These are phyloP conservation scores for Ramphastos sulfuratus DNA, from an alignment of 2,113 vertebrate genomes.

Conservation along the genomic window DNA sequence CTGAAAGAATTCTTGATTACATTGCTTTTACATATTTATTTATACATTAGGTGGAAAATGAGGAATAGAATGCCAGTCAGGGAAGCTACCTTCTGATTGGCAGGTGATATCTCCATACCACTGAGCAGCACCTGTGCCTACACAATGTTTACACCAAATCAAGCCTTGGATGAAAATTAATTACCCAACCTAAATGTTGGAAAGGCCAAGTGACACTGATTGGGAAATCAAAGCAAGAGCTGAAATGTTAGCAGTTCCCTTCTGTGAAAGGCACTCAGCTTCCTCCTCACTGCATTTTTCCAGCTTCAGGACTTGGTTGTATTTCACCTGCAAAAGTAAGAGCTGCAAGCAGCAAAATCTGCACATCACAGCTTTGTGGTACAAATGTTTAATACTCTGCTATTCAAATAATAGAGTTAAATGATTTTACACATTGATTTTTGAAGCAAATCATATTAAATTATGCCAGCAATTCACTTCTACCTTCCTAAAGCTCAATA, in stretches of 20 bases:
- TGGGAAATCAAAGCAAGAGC: neutral
- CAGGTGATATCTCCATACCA: neutral
- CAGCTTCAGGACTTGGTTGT: neutral
- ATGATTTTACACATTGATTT: conserved; percentile 5
- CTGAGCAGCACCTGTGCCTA: neutral
- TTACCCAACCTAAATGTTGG: neutral
- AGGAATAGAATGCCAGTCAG: neutral
- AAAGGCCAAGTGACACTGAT: conserved; percentile 3
- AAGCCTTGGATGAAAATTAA: neutral
- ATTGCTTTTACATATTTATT: conserved; percentile 19
- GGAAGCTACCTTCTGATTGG: neutral
- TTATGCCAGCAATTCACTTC: neutral
- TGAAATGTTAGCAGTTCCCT: neutral
- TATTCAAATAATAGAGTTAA: neutral
- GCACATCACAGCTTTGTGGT: neutral
- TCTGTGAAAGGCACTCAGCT: neutral
- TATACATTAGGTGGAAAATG: neutral
- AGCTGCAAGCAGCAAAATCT: neutral
- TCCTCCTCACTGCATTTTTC: neutral
- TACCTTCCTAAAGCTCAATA: neutral
- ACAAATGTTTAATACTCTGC: neutral
- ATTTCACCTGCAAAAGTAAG: neutral
- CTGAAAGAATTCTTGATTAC: neutral
- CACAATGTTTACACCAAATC: neutral
- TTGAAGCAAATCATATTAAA: neutral